These are phyloP conservation scores for Tipula vernalis DNA, from an alignment of 2,888 invertebrate genomes.

Conservation along the genomic window DNA sequence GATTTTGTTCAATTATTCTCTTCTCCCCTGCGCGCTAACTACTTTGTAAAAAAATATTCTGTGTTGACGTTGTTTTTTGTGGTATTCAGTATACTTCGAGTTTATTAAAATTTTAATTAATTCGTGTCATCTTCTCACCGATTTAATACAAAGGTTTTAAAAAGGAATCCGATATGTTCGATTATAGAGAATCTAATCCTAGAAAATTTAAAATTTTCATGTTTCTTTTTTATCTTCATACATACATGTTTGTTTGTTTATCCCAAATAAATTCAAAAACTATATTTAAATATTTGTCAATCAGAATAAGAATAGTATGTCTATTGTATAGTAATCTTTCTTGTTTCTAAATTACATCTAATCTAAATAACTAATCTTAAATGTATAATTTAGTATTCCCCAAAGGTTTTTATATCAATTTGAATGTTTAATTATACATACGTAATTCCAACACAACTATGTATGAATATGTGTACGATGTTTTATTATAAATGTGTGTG, in stretches of 20 bases:
- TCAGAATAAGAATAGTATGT: not conserved
- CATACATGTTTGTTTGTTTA: not conserved
- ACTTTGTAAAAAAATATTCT: too few species aligned
- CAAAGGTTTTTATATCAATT: not conserved
- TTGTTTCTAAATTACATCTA: not conserved
- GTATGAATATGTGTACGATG: not conserved
- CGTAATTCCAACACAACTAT: not conserved
- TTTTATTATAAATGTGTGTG: not conserved
- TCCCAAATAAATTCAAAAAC: not conserved
- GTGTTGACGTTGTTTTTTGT: too few species aligned
- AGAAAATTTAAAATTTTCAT: not conserved
- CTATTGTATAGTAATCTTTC: not conserved
- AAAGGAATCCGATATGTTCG: not conserved
- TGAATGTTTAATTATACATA: not conserved
- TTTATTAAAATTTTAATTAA: too few species aligned
- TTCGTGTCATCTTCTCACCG: too few species aligned
- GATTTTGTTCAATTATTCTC: too few species aligned
- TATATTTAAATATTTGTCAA: not conserved
- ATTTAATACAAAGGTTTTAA: not conserved
- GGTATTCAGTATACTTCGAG: too few species aligned
- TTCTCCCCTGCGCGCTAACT: too few species aligned
- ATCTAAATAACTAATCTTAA: not conserved
- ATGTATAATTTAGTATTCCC: not conserved
- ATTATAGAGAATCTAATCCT: not conserved
- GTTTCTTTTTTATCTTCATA: not conserved